A percentile compares a stretch with the other conserved stretches of the same genome.
Conservation (phyloP, 1,140 invertebrate genomes). For the Cyclargus thomasi region DNA sequence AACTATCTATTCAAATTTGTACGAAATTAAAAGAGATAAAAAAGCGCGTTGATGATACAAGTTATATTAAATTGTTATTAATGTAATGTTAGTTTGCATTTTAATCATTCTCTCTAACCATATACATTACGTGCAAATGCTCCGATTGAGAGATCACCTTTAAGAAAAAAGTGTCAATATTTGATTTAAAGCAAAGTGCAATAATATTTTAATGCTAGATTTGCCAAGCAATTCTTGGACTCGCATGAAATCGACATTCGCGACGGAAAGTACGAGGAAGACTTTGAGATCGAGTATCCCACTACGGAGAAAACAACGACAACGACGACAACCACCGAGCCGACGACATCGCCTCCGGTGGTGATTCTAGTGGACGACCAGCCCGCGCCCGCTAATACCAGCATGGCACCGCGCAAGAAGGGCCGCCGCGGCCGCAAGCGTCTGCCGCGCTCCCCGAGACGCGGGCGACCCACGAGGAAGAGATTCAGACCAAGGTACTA, state of each 20-base stretch:
- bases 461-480: conserved; percentile 63
- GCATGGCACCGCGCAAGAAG: conserved; percentile 52
- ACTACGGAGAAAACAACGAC: conserved; percentile 33
- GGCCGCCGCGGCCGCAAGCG: conserved; percentile 54
- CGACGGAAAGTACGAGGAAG: conserved; percentile 85
- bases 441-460: conserved; percentile 53
- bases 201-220: conserved; percentile 55
- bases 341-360: conserved; percentile 48
- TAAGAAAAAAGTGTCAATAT: no score
- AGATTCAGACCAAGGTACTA: conserved; percentile 63
- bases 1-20: no score
- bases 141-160: no score
- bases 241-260: conserved; percentile 85
- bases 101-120: no score
- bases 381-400: conserved; percentile 57
- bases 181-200: no score
- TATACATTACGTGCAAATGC: no score
- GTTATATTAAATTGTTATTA: no score
- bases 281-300: conserved; percentile 47
- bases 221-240: conserved; percentile 88
- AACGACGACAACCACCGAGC: conserved; percentile 38
- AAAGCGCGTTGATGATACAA: no score
- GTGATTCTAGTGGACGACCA: conserved; percentile 68
- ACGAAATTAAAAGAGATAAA: no score
- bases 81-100: no score